Evolutionary conservation across 2,113 vertebrate genomes (phyloP).

Genomic region (Sakesphorus luctuosus): DNA sequence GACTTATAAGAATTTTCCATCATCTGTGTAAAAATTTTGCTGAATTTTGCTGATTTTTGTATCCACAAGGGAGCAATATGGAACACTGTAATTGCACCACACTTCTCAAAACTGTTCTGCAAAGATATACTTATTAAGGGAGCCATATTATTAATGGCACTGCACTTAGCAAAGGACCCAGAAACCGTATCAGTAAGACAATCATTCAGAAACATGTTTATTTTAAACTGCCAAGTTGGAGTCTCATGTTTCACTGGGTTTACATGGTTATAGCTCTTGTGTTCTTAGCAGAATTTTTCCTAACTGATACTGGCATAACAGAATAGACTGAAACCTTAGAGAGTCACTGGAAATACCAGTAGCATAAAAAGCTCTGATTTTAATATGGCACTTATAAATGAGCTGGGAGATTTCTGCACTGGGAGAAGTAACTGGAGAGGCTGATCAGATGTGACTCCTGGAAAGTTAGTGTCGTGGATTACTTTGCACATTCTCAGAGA

Average conservation of each 20-base stretch:
- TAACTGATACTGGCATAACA: background rate
- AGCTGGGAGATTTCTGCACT: background rate
- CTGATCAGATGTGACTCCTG: background rate
- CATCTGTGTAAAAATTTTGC: background rate
- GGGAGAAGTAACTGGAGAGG: background rate
- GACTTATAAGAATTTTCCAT: slow-evolving; percentile 23
- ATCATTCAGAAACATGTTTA: slow-evolving; percentile 3
- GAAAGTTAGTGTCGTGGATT: slow-evolving; percentile 8
- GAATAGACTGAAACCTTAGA: background rate
- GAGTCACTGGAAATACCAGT: background rate
- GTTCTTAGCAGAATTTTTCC: background rate
- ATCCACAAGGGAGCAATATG: background rate
- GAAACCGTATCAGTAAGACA: background rate
- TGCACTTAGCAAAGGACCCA: background rate
- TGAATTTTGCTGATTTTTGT: background rate
- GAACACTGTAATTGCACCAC: background rate
- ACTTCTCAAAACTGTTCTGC: background rate
- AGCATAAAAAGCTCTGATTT: background rate
- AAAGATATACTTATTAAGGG: background rate
- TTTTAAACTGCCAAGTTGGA: slow-evolving; percentile 14
- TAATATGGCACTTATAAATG: slow-evolving; percentile 22
- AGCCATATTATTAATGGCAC: background rate
- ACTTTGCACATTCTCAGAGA: background rate
- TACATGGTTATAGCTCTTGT: background rate
- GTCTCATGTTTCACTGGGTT: background rate